Base-by-base conservation (phyloP, 2,113 vertebrate species). In the Larimichthys polyactis region DNA sequence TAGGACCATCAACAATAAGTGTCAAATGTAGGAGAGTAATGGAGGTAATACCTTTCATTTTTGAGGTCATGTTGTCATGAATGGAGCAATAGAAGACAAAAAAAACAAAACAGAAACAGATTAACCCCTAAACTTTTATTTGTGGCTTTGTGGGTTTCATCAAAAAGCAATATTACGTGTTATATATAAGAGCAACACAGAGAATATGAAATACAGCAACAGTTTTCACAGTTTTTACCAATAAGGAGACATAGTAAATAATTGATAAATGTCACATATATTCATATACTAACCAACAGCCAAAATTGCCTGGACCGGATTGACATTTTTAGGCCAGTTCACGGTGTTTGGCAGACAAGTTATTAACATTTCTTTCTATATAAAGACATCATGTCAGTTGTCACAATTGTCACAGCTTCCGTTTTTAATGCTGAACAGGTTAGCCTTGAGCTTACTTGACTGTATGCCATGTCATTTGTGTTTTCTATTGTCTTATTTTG, bases 1-100 rank as follows among this genome's bases (percentile, higher is more conserved):
- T 43, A 43, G 20, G 48, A 44, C 48, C 63, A 68, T 86, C 54
- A 78, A 79, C 77, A 73, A 75, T 73, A 84, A 71, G 24, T 76
- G 82, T 73, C 51, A 55, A 15, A 46, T 43, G 36, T 7, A 0
- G 29, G 32, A 78, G 85, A 82, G 55, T 54, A 68, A 89, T 78
- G 52, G 68, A 43, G 52, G 70, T 70, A 58, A 85, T 80, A 71
- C 58, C 62, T 64, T 75, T 78, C 29, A 17, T 74, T 71, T 83
- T 60, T 67, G 36, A 70, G 64, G 69, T 60, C 59, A 57, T 59
- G 76, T 82, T 70, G 60, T 67, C 54, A 43, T 10, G 9, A 43
- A 24, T 16, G 58, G 16, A 73, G 44, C 36, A 24, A 79, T 84
- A 48, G 22, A 72, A 71, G 54, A 44, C 51, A 1, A 24, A 9